A percentile compares a stretch with the other conserved stretches of the same genome.
Conservation (phyloP, 2,888 invertebrate genomes). For the Ctenicera cuprea region DNA sequence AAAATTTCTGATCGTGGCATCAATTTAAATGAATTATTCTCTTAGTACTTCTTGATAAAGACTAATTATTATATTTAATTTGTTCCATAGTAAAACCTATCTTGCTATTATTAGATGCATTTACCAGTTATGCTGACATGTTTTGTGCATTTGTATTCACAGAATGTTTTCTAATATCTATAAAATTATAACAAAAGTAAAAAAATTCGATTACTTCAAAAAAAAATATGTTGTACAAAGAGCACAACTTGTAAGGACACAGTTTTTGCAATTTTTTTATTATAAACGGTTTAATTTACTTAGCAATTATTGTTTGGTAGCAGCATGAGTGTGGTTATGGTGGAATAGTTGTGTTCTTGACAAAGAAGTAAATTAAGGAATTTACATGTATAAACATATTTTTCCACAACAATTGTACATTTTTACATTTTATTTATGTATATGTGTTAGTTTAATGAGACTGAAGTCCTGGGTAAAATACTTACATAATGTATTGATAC, state of each 20-base stretch:
- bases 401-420: constrained; percentile 18
- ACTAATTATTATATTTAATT: too few relatives aligned
- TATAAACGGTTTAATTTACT: not conserved
- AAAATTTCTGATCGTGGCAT: too few relatives aligned
- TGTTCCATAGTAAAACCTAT: too few relatives aligned
- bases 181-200: not conserved
- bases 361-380: constrained; percentile 9
- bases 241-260: constrained; percentile 13
- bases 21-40: too few relatives aligned
- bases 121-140: too few relatives aligned
- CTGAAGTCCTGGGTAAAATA: constrained; percentile 62
- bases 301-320: constrained; percentile 8
- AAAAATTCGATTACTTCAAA: not conserved
- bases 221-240: constrained; percentile 12
- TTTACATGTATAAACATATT: constrained; percentile 7
- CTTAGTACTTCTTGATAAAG: too few relatives aligned
- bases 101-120: too few relatives aligned
- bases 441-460: constrained; percentile 59
- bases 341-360: constrained; percentile 8
- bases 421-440: constrained; percentile 49
- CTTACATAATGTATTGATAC: constrained; percentile 56
- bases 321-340: too few relatives aligned
- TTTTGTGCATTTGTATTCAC: not conserved
- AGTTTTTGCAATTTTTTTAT: not conserved
- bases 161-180: not conserved